Conservation (phyloP, 2,797 vertebrate genomes). For the Anas bahamensis region DNA sequence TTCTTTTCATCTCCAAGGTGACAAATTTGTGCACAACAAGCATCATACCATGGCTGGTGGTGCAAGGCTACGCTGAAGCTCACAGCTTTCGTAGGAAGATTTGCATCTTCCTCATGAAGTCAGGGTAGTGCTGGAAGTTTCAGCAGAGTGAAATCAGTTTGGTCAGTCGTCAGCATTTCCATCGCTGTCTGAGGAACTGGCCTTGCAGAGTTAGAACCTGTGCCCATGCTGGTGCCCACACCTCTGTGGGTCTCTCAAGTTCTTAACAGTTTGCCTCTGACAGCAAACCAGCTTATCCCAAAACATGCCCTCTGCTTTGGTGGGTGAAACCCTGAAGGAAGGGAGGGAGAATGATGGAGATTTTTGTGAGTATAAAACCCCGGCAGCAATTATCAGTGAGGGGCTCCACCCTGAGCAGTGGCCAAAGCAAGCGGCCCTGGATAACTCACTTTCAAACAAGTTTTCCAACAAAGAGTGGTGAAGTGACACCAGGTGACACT, state of each 20-base stretch:
- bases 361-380: background rate
- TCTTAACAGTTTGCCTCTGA: too few species aligned
- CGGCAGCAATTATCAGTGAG: background rate
- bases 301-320: fast-evolving
- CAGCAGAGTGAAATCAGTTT: fast-evolving
- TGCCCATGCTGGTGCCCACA: fast-evolving
- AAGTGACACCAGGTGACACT: background rate
- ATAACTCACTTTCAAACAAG: fast-evolving
- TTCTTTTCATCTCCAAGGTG: background rate
- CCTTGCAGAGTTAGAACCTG: fast-evolving
- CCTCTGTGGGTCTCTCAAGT: fast-evolving
- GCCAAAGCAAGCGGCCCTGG: fast-evolving
- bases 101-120: background rate
- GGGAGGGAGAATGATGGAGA: background rate
- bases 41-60: background rate
- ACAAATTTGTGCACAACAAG: background rate
- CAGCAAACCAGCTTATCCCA: background rate
- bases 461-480: background rate
- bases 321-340: fast-evolving
- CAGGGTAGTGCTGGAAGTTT: background rate
- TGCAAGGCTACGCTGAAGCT: background rate
- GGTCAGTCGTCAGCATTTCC: background rate
- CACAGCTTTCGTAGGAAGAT: background rate
- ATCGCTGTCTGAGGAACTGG: fast-evolving
- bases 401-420: fast-evolving